These are phyloP conservation scores for Puffinus mauretanicus DNA, from an alignment of 2,113 vertebrate genomes.

Conservation along the genomic window DNA sequence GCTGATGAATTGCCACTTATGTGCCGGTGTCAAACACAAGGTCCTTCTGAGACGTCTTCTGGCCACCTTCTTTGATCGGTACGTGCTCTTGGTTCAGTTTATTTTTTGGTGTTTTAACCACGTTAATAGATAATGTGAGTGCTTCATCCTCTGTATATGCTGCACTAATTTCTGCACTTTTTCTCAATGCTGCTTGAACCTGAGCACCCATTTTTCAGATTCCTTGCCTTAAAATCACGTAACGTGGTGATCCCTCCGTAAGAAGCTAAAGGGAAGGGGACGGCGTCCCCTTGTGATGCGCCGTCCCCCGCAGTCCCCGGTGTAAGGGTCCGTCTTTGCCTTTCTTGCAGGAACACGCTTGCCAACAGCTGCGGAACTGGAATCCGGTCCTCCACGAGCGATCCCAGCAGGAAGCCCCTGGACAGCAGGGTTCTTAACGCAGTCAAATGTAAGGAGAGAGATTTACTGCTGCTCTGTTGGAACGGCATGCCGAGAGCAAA, in stretches of 20 bases:
- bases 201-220: fast-evolving
- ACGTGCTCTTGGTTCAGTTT: neutral
- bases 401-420: constrained; percentile 92
- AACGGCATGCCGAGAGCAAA: neutral
- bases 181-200: fast-evolving
- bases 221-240: fast-evolving
- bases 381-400: constrained; percentile 94
- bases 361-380: constrained; percentile 97
- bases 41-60: constrained; percentile 91
- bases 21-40: constrained; percentile 95
- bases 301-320: neutral
- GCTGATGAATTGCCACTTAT: constrained; percentile 98
- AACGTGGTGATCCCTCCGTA: fast-evolving
- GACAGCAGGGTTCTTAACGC: constrained; percentile 95
- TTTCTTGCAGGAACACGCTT: constrained; percentile 85
- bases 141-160: fast-evolving
- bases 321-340: neutral
- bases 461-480: neutral
- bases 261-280: neutral
- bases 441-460: constrained; percentile 88
- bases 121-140: fast-evolving
- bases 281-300: neutral
- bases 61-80: constrained; percentile 97
- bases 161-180: neutral
- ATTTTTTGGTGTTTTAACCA: fast-evolving